Base-by-base conservation (phyloP, 2,113 vertebrate species). In the Kryptolebias marmoratus region DNA sequence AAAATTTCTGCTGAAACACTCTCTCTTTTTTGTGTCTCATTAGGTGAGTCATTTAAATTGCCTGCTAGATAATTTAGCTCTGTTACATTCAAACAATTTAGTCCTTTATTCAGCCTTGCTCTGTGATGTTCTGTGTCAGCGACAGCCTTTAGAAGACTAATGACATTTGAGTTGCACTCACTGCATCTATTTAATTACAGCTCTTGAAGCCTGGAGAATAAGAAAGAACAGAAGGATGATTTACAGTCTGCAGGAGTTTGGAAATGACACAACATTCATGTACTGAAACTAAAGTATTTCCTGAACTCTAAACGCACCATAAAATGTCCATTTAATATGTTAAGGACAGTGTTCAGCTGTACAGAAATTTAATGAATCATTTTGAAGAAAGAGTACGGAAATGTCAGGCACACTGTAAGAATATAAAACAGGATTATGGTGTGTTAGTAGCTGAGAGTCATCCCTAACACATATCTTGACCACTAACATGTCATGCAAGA, bases 181-280 rank as follows among this genome's bases (percentile, higher is more conserved):
- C 57, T 28, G 58, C 68, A 57, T 64, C 63, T 63, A 81, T 83
- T 52, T 83, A 69, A 68, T 79, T 71, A 22, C 22, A 56, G 77
- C 63, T 18, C 6, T 36, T 36, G 36, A 30, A 22, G 22, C 22
- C 22, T 22, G 22, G 12, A 50, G 64, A 30, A 70, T 64, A n/a
- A 49, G 69, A 81, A 32, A 0, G 22, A 75, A 57, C 83, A 79
- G 66, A 75, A 69, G 75, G 70, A 2, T 5, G 53, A 58, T 68
- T 68, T 56, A 49, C 68, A 18, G 64, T 27, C 30, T 8, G 54
- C 73, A 65, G 45, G 22, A 72, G 66, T 13, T 31, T 32, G 44
- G 22, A 57, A 58, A 44, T 28, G 48, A 42, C 50, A 49, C 49
- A 54, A 18, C 36, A 53, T 44, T 27, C 31, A 36, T 10, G 27